Evolutionary conservation across 2,113 vertebrate species (phyloP).

Genomic region (Perccottus glenii): DNA sequence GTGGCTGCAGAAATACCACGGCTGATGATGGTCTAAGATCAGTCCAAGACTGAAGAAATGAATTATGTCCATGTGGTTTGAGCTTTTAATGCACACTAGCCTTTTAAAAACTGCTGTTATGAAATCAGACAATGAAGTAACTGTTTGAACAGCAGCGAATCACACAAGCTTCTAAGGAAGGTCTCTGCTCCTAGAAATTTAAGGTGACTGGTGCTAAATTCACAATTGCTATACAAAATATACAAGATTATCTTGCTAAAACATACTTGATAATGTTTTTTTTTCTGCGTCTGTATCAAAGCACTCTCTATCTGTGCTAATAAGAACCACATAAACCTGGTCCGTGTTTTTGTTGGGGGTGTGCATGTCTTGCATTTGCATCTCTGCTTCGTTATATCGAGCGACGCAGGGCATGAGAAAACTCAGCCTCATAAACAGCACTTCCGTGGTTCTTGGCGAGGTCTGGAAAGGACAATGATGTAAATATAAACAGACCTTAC

Average conservation of each 20-base stretch:
- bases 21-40: slow-evolving; percentile 37
- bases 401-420: slow-evolving; percentile 27
- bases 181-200: background rate
- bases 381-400: slow-evolving; percentile 12
- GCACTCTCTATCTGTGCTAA: slow-evolving; percentile 5
- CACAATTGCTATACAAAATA: no score
- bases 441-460: slow-evolving; percentile 16
- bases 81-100: slow-evolving; percentile 40
- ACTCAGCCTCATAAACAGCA: slow-evolving; percentile 15
- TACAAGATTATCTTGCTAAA: no score
- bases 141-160: slow-evolving; percentile 30
- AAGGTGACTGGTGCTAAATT: no score
- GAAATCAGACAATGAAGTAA: slow-evolving; percentile 30
- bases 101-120: slow-evolving; percentile 39
- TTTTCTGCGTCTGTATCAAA: background rate
- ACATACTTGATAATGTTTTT: no score
- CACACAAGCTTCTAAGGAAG: slow-evolving; percentile 33
- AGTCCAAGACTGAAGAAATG: slow-evolving; percentile 28
- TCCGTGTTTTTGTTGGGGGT: slow-evolving; percentile 6
- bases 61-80: slow-evolving; percentile 36
- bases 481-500: slow-evolving; percentile 48
- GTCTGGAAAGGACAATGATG: slow-evolving; percentile 38
- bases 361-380: slow-evolving; percentile 18
- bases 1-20: slow-evolving; percentile 16
- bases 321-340: slow-evolving; percentile 14